Conservation (phyloP, 2,888 invertebrate species). For the Erannis defoliaria region DNA sequence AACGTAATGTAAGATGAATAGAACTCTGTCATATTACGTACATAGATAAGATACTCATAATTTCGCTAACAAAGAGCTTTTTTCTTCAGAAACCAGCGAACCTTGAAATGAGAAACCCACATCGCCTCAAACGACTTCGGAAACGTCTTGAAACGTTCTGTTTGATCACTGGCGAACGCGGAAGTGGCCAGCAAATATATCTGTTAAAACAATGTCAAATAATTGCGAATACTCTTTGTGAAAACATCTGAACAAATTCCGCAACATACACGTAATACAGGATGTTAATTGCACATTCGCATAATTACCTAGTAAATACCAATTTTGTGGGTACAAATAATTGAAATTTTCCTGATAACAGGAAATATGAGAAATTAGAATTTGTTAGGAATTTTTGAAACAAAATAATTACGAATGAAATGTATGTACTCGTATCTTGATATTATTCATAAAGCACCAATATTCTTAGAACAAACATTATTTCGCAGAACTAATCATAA, state of each 20-base stretch:
- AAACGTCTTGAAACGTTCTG: slow-evolving; percentile 5
- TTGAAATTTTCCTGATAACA: too few relatives aligned
- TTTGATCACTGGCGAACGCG: slow-evolving; percentile 33
- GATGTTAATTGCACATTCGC: slow-evolving; percentile 32
- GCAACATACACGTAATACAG: slow-evolving; percentile 25
- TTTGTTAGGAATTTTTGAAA: too few relatives aligned
- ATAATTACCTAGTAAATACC: slow-evolving; percentile 24
- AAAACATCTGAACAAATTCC: slow-evolving; percentile 43
- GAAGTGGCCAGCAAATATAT: slow-evolving; percentile 31
- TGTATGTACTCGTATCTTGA: too few relatives aligned
- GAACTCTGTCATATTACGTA: background rate
- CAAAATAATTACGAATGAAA: too few relatives aligned
- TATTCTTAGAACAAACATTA: too few relatives aligned
- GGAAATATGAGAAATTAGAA: too few relatives aligned
- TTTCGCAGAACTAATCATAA: too few relatives aligned
- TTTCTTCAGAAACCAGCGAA: slow-evolving; percentile 16
- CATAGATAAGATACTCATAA: background rate
- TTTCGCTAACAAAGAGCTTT: slow-evolving; percentile 16
- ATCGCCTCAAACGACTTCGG: slow-evolving; percentile 8
- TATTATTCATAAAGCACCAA: too few relatives aligned
- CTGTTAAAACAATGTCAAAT: slow-evolving; percentile 40
- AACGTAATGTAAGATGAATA: background rate
- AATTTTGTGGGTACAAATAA: background rate
- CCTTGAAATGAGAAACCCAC: slow-evolving; percentile 24
- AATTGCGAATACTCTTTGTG: slow-evolving; percentile 35